A percentile compares a stretch with the other conserved stretches of the same genome.
phyloP scores from a whole-genome alignment of 2,888 invertebrate species.

The Cephus nigrinus region DNA sequence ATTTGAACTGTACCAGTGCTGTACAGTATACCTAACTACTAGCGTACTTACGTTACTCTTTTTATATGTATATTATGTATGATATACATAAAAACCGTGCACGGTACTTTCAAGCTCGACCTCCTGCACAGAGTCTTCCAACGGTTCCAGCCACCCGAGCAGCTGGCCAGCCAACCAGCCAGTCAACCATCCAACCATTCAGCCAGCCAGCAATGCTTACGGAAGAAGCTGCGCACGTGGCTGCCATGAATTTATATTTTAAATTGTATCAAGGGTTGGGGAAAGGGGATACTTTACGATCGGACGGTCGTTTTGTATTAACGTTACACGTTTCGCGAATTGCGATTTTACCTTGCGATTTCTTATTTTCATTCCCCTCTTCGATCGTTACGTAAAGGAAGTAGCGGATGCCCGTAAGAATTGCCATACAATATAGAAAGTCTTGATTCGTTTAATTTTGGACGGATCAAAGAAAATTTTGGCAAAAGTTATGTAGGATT shows the following conservation, averaged over 20 bases:
- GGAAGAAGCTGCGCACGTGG: constrained; percentile 16
- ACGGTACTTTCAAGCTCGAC: neutral
- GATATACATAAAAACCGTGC: neutral
- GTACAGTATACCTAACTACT: neutral
- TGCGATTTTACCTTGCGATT: constrained; percentile 8
- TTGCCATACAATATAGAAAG: neutral
- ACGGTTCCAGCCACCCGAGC: neutral
- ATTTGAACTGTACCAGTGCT: neutral
- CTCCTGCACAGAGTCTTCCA: neutral
- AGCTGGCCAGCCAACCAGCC: neutral
- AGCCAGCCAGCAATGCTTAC: neutral
- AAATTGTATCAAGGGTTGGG: constrained; percentile 8
- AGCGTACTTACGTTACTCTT: neutral
- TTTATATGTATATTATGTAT: neutral
- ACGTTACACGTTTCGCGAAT: constrained; percentile 10
- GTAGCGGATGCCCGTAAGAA: neutral
- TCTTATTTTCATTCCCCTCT: neutral
- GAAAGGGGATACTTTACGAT: constrained; percentile 5
- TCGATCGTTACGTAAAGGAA: neutral
- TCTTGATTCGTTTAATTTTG: neutral
- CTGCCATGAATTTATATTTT: constrained; percentile 23
- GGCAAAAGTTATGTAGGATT: neutral
- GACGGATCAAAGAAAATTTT: neutral
- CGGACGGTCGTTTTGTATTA: constrained; percentile 15
- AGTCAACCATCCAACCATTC: neutral